Evolutionary conservation across 1,140 invertebrate species (phyloP).

Genomic region (Ostrea denselamellosa): DNA sequence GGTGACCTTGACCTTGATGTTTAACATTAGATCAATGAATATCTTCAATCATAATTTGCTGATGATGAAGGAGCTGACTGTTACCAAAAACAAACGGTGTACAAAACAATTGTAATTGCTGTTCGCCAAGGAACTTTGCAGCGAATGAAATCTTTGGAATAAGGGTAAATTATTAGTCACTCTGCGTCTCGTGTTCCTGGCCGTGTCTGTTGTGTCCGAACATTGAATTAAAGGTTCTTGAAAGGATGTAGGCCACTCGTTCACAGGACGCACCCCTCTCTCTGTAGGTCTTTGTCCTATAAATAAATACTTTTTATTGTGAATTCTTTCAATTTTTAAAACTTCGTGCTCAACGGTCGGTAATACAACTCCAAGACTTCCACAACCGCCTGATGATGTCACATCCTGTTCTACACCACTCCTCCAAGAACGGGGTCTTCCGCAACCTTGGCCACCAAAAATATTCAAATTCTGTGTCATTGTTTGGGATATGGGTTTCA

Average conservation of each 20-base stretch:
- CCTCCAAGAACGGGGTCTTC: slow-evolving; percentile 40
- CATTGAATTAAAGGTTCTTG: slow-evolving; percentile 46
- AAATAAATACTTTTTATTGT: slow-evolving; percentile 24
- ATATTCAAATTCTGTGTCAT: slow-evolving; percentile 41
- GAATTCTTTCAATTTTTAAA: slow-evolving; percentile 34
- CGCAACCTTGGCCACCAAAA: slow-evolving; percentile 36
- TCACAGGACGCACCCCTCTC: too few relatives aligned
- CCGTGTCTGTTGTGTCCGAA: neutral
- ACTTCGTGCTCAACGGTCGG: slow-evolving; percentile 45
- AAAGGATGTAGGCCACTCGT: slow-evolving; percentile 44
- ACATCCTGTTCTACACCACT: slow-evolving; percentile 48
- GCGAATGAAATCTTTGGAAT: slow-evolving; percentile 20
- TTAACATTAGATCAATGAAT: neutral
- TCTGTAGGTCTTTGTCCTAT: slow-evolving; percentile 46
- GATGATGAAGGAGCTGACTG: slow-evolving; percentile 1
- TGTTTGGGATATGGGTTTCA: slow-evolving; percentile 29
- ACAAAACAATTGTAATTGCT: neutral
- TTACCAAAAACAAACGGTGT: neutral
- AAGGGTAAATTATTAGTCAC: neutral
- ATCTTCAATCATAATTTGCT: neutral
- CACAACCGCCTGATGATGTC: slow-evolving; percentile 46
- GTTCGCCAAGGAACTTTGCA: neutral
- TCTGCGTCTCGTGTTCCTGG: neutral
- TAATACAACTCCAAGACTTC: slow-evolving; percentile 32
- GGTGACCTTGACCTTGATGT: neutral